Conservation (phyloP, 1,140 invertebrate genomes). For the Neelides sp. region DNA sequence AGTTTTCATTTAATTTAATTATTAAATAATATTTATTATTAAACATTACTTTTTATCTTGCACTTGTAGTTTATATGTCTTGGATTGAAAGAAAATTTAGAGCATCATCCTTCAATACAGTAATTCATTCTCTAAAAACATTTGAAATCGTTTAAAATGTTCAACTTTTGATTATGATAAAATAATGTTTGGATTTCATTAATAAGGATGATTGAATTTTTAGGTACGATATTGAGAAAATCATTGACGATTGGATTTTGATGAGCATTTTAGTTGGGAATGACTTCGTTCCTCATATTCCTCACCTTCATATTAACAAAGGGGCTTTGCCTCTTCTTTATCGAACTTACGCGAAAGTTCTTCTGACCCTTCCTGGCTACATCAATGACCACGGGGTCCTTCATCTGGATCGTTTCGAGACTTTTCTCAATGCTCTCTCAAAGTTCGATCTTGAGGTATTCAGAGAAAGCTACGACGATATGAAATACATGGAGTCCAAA, state of each 20-base stretch:
- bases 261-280: constrained; percentile 95
- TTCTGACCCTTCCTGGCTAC: constrained; percentile 79
- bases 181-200: neutral
- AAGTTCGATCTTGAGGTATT: constrained; percentile 74
- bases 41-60: too few species aligned
- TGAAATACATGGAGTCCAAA: constrained; percentile 73
- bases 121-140: too few species aligned
- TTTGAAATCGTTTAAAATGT: neutral
- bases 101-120: too few species aligned
- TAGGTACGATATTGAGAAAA: constrained; percentile 24
- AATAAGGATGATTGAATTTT: neutral
- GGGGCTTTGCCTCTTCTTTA: constrained; percentile 78
- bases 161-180: neutral
- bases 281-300: constrained; percentile 91
- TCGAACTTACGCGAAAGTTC: constrained; percentile 69
- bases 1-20: too few species aligned
- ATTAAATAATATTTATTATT: too few species aligned
- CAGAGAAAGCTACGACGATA: constrained; percentile 66
- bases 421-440: constrained; percentile 63
- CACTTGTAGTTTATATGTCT: too few species aligned
- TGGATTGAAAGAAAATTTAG: too few species aligned
- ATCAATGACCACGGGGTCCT: constrained; percentile 80
- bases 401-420: constrained; percentile 72
- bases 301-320: constrained; percentile 81
- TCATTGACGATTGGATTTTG: constrained; percentile 43